Conservation (phyloP, 2,888 invertebrate genomes). For the Diarsia rubi region DNA sequence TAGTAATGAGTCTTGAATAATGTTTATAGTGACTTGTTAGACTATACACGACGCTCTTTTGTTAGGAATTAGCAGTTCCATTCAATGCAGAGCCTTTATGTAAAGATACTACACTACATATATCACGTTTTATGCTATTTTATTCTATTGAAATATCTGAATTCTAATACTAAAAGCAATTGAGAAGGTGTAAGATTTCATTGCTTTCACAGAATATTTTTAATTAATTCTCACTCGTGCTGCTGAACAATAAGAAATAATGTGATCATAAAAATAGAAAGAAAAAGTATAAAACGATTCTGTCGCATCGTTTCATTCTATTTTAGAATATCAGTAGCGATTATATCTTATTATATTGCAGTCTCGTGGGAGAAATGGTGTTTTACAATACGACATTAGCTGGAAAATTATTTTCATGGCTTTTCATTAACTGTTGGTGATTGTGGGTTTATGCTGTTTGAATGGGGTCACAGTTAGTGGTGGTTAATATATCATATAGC, state of each 20-base stretch:
- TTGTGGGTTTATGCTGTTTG: constrained; percentile 53
- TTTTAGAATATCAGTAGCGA: constrained; percentile 46
- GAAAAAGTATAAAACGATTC: constrained; percentile 33
- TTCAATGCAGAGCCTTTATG: constrained; percentile 49
- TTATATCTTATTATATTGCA: constrained; percentile 54
- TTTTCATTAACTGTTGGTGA: constrained; percentile 46
- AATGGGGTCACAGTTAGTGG: constrained; percentile 50
- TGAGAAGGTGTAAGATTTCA: constrained; percentile 23
- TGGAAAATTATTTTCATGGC: constrained; percentile 57
- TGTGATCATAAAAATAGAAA: constrained; percentile 28
- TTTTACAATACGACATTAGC: constrained; percentile 62
- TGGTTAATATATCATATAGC: too few species aligned
- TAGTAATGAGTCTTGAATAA: constrained; percentile 63
- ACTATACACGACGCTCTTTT: constrained; percentile 42
- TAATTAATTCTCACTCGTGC: constrained; percentile 33
- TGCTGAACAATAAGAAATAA: constrained; percentile 43
- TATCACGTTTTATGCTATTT: constrained; percentile 11
- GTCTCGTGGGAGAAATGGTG: constrained; percentile 54
- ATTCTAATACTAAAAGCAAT: constrained; percentile 31
- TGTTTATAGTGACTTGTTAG: constrained; percentile 54
- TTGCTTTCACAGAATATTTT: constrained; percentile 50
- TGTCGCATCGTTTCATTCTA: constrained; percentile 32
- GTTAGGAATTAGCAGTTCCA: constrained; percentile 41
- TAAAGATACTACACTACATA: constrained; percentile 22
- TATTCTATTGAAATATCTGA: constrained; percentile 23